Conservation (phyloP, 2,797 vertebrate genomes). For the Malacoraja senta region DNA sequence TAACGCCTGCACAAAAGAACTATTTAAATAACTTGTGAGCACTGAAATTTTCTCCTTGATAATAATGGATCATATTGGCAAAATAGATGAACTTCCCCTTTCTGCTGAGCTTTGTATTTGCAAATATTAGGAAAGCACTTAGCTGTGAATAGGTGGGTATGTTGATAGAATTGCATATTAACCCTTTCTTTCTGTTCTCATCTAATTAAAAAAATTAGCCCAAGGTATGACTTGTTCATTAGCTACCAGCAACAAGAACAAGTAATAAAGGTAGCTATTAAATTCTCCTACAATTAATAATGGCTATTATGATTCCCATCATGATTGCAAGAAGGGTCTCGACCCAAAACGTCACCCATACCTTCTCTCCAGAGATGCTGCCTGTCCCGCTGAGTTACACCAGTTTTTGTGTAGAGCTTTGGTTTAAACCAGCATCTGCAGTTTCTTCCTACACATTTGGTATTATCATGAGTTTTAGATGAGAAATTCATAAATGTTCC, state of each 20-base stretch:
- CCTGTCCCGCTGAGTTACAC: no score
- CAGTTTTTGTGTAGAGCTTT: no score
- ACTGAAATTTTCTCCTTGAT: not conserved
- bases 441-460: not conserved
- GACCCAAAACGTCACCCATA: no score
- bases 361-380: no score
- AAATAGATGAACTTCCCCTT: not conserved
- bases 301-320: not conserved
- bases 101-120: not conserved
- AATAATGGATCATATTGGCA: not conserved
- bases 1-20: not conserved
- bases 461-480: not conserved
- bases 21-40: not conserved
- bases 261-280: not conserved
- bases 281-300: not conserved
- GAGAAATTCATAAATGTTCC: not conserved
- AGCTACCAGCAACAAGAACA: not conserved
- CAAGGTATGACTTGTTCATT: not conserved
- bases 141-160: not conserved
- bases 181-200: not conserved
- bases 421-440: no score
- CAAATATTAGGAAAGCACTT: not conserved
- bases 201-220: not conserved
- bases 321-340: not conserved
- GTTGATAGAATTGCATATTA: not conserved